These are phyloP conservation scores for Kuschelorhynchus macadamiae DNA, from an alignment of 2,888 invertebrate species.

Conservation along the genomic window DNA sequence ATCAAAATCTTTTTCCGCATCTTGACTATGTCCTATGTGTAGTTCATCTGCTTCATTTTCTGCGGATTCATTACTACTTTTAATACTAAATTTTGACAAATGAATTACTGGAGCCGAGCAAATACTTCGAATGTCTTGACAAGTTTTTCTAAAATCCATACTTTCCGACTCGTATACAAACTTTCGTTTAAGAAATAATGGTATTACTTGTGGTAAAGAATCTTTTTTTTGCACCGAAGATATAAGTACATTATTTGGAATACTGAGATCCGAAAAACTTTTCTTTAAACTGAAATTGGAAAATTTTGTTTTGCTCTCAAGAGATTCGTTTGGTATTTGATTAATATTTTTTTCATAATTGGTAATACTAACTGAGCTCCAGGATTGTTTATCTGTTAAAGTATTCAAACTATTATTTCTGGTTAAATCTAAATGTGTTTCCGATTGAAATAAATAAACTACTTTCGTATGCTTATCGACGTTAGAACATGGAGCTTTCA, in stretches of 20 bases:
- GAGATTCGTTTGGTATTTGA: background rate
- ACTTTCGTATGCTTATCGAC: slow-evolving; percentile 25
- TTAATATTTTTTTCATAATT: background rate
- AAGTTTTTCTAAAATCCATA: slow-evolving; percentile 39
- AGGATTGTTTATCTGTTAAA: slow-evolving; percentile 27
- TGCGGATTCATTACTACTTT: background rate
- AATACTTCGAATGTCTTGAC: slow-evolving; percentile 39
- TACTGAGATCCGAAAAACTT: slow-evolving; percentile 36
- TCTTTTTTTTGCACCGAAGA: slow-evolving; percentile 8
- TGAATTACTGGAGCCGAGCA: slow-evolving; percentile 37
- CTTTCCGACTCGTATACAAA: slow-evolving; percentile 35
- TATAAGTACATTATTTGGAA: background rate
- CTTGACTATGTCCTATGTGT: background rate
- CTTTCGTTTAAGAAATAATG: slow-evolving; percentile 9
- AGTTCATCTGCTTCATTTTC: background rate
- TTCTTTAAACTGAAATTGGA: slow-evolving; percentile 26
- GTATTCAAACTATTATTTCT: slow-evolving; percentile 31
- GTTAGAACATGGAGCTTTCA: background rate
- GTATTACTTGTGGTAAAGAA: background rate
- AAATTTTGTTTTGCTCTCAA: background rate
- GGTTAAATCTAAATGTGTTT: slow-evolving; percentile 37
- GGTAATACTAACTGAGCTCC: background rate
- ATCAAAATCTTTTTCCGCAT: background rate
- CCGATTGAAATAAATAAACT: slow-evolving; percentile 44
- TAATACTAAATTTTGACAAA: slow-evolving; percentile 11